phyloP scores from a whole-genome alignment of 2,113 vertebrate genomes.

The Datnioides undecimradiatus region DNA sequence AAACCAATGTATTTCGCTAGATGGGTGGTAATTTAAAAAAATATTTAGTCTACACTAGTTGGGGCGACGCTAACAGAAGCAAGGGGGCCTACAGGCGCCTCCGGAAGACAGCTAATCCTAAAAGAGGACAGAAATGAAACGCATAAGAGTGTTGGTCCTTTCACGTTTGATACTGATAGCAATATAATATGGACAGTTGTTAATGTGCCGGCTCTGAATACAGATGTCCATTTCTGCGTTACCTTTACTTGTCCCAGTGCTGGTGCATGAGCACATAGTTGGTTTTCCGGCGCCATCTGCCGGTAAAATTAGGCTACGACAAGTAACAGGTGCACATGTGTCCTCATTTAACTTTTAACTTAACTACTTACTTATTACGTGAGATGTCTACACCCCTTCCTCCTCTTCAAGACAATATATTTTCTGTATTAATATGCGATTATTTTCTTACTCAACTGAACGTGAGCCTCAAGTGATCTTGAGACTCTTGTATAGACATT shows the following conservation, averaged over 20 bases:
- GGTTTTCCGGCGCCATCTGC: slow-evolving; percentile 23
- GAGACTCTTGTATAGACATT: background rate
- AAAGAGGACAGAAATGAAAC: background rate
- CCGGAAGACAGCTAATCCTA: background rate
- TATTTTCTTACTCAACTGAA: background rate
- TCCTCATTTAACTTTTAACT: background rate
- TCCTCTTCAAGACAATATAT: background rate
- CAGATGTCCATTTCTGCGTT: background rate
- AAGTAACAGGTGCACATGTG: background rate
- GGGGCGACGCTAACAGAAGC: no score
- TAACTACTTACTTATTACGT: no score
- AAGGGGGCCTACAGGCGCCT: slow-evolving; percentile 4
- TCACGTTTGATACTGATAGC: background rate
- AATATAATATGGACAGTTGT: background rate
- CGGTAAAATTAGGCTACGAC: background rate
- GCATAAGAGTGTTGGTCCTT: background rate
- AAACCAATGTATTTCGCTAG: background rate
- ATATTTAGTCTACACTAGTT: background rate
- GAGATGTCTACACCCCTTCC: background rate
- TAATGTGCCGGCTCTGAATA: background rate
- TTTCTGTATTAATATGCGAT: background rate
- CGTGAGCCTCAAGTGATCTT: background rate
- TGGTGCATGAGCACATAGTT: background rate
- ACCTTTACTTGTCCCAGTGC: background rate
- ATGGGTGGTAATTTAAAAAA: background rate